Evolutionary conservation across 1,140 invertebrate species (phyloP), one percentile per base, ranked within the genome.

Genomic region (Zaprionus gabonicus): DNA sequence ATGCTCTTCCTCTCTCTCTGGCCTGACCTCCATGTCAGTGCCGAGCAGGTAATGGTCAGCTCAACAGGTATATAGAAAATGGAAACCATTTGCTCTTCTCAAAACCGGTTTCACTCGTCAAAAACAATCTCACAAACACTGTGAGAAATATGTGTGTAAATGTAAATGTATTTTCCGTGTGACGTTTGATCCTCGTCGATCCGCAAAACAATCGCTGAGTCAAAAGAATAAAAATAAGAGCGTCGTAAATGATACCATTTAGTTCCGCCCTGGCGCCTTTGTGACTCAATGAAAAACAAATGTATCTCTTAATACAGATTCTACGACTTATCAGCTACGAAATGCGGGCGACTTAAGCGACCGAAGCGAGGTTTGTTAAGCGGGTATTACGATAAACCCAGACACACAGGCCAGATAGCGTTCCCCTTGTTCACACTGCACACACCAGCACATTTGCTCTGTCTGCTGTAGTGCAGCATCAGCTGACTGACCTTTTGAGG

Each of bases 221-320:
- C n/a, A n/a, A 41, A 49, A 23, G 10, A 23, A 20, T 23, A 10
- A 28, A 36, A 23, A 23, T 31, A 60, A 28, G n/a, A 34, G 25
- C 7, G 15, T n/a, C 4, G n/a, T 31, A 41, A 23, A 10, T 23
- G 27, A 62, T 25, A 51, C 53, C n/a, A 60, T 25, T 84, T 70
- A 64, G 71, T 86, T 86, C 76, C 78, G 81, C 59, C 78, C 27
- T 67, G 56, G 15, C 67, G 67, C 59, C 49, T 73, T 63, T 70
- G 64, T 87, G 82, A 87, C 53, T 86, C 76, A 86, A 69, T 27
- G 63, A 17, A 56, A 65, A 31, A 86, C 76, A 85, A 82, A 76
- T 86, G 71, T 68, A 82, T 85, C 65, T 82, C 66, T 68, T 71
- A 41, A 66, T 71, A 17, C 60, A 53, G 59, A 44, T 44, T 44